Conservation (phyloP, 1,140 invertebrate species). For the Drosophila baimaii region DNA sequence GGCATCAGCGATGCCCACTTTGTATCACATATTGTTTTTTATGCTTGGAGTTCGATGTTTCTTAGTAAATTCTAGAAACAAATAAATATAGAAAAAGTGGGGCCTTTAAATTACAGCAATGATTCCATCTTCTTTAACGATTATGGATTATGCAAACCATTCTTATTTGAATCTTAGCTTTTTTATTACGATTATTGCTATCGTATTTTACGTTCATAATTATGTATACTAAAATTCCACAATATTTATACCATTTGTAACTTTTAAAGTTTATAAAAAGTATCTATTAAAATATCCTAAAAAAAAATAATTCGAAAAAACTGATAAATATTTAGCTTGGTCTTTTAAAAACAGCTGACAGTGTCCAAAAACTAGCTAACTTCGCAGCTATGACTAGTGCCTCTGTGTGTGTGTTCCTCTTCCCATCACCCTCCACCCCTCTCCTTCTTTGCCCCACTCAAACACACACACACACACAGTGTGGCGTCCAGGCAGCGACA, state of each 20-base stretch:
- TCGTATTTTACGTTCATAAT: background rate
- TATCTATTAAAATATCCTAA: too few relatives aligned
- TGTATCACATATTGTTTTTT: background rate
- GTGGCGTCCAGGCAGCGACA: conserved; percentile 59
- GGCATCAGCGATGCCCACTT: conserved; percentile 8
- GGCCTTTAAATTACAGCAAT: too few relatives aligned
- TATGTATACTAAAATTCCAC: background rate
- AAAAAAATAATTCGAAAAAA: too few relatives aligned
- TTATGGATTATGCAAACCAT: too few relatives aligned
- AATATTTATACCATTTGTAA: too few relatives aligned
- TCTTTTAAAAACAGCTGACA: background rate
- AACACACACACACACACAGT: conserved; percentile 7
- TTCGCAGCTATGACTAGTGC: background rate
- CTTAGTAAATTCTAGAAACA: background rate
- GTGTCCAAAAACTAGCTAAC: background rate
- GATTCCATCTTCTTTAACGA: too few relatives aligned
- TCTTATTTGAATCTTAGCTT: background rate
- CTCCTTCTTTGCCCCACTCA: conserved; percentile 16
- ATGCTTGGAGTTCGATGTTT: background rate
- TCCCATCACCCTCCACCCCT: background rate
- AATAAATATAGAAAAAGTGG: too few relatives aligned
- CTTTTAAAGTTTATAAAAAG: too few relatives aligned
- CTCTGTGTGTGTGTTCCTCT: conserved; percentile 5
- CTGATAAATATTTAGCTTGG: too few relatives aligned
- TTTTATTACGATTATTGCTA: too few relatives aligned